Base-by-base conservation (phyloP, 2,888 invertebrate species). In the Meghimatium bilineatum region DNA sequence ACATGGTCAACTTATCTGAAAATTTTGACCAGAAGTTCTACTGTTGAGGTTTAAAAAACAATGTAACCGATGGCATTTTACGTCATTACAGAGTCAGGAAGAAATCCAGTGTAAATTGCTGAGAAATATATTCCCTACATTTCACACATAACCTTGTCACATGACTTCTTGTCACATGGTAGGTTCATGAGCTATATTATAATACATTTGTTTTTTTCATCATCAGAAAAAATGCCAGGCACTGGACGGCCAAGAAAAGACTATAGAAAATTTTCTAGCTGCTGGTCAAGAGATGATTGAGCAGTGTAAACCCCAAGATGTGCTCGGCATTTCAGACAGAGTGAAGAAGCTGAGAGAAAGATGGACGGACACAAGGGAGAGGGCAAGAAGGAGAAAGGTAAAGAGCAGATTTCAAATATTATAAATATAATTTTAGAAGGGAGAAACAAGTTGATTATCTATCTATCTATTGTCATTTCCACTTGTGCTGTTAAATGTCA, bases 241-340 rank as follows among this genome's bases (percentile, higher is more conserved):
- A 14, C 84, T 93, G 72, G 89, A 90, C 80, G 87, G 87, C 12
- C 90, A 90, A 60, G 92, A 93, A 83, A 91, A 91, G n/a, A 87
- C 89, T 5, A 91, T 91, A 0, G 89, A 91, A 78, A 87, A 88
- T 6, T 84, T 93, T 72, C 88, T 93, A 84, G 88, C 91, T 69
- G 91, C 90, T 79, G 93, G 93, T 36, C 92, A 93, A 77, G 92
- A 92, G 75, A 90, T 93, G 87, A 80, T 91, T 52, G 90, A 91
- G 20, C 87, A 89, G 1, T 91, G 92, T 85, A 87, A 90, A 12
- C 92, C 91, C n/a, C 89, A 90, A 66, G 92, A 93, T 85, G 91
- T 91, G 0, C 75, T 85, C 10, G 91, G 91, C 79, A 89, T 93
- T 26, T 84, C 90, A 23, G 92, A 92, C 49, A 89, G 90, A 80